Conservation (phyloP, 1,140 invertebrate genomes). For the Temnothorax nylanderi region DNA sequence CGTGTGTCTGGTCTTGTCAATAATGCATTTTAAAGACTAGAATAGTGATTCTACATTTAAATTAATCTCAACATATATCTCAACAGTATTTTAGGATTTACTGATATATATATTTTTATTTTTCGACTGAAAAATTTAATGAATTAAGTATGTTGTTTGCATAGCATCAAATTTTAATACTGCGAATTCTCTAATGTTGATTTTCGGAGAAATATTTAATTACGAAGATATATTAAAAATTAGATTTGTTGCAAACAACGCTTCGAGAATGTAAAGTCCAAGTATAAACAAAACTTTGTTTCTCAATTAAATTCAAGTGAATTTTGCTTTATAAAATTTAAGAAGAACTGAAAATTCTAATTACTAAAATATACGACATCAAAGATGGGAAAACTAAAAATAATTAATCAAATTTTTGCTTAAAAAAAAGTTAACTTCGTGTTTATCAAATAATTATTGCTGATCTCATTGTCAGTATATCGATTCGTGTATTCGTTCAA, state of each 20-base stretch:
- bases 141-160: not conserved
- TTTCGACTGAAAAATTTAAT: not conserved
- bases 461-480: not conserved
- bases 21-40: not conserved
- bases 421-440: not conserved
- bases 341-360: not conserved
- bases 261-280: not conserved
- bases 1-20: not conserved
- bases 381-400: not conserved
- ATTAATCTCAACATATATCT: not conserved
- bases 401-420: not conserved
- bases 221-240: constrained; percentile 2
- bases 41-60: not conserved
- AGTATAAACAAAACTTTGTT: constrained; percentile 6
- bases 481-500: not conserved
- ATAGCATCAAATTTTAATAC: not conserved
- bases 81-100: not conserved
- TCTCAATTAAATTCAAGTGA: not conserved
- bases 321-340: not conserved
- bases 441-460: not conserved
- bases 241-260: not conserved
- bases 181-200: not conserved
- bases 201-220: not conserved
- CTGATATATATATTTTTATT: not conserved
- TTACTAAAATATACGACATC: not conserved